These are phyloP conservation scores for Dromaius novaehollandiae DNA, from an alignment of 2,113 vertebrate species.

Conservation along the genomic window DNA sequence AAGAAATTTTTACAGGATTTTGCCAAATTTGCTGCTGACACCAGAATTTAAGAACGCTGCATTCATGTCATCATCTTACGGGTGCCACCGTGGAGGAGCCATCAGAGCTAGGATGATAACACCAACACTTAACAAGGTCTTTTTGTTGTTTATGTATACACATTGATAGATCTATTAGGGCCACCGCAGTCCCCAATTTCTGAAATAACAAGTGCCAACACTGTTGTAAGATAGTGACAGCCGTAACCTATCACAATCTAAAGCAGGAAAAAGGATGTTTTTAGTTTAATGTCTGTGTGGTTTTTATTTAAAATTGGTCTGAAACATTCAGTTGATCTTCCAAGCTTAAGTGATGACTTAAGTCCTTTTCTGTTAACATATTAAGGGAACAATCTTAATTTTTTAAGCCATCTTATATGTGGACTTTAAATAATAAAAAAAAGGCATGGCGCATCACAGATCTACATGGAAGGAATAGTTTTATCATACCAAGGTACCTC, in stretches of 20 bases:
- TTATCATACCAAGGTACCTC: not conserved
- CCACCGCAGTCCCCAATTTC: not conserved
- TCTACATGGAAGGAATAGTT: fast-evolving
- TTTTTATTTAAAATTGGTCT: not conserved
- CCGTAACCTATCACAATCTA: fast-evolving
- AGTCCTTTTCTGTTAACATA: not conserved
- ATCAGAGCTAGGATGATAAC: not conserved
- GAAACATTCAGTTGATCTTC: not conserved
- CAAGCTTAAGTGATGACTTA: not conserved
- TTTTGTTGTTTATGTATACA: not conserved
- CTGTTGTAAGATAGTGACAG: not conserved
- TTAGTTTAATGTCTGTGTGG: not conserved
- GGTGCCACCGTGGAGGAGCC: not conserved
- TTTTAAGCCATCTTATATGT: not conserved
- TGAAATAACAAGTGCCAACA: not conserved
- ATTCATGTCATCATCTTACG: not conserved
- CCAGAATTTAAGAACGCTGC: not conserved
- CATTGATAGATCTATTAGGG: not conserved
- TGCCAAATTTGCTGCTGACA: not conserved
- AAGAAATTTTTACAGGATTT: not conserved
- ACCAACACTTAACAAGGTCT: not conserved
- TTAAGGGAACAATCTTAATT: not conserved
- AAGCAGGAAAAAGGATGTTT: not conserved
- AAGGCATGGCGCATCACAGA: not conserved
- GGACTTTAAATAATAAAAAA: not conserved